Conservation (phyloP, 2,888 invertebrate species). For the Nemoura dubitans region DNA sequence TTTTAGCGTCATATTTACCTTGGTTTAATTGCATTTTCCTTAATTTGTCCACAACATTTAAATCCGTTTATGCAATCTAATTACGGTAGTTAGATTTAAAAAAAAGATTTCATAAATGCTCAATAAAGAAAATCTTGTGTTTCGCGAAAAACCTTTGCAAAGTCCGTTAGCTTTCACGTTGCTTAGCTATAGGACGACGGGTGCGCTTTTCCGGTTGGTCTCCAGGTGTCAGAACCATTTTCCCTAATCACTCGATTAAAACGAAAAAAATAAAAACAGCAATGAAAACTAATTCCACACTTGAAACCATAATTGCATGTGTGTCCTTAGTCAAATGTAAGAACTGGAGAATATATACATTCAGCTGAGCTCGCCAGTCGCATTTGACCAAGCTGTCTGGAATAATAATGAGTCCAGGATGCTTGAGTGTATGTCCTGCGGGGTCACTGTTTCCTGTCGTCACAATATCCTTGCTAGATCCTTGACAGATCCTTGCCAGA, state of each 20-base stretch:
- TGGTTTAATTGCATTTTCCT: neutral
- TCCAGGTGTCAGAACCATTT: neutral
- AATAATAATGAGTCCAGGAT: slow-evolving; percentile 28
- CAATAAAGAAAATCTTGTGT: neutral
- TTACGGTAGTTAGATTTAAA: neutral
- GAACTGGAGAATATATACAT: slow-evolving; percentile 30
- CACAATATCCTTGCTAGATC: neutral
- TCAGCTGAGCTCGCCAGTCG: slow-evolving; percentile 22
- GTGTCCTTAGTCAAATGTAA: neutral
- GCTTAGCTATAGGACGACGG: neutral
- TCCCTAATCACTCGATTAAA: neutral
- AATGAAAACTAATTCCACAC: neutral
- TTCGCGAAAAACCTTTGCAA: neutral
- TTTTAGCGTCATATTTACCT: neutral
- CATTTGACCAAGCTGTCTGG: slow-evolving; percentile 35
- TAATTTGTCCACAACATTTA: neutral
- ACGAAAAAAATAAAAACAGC: neutral
- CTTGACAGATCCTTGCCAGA: neutral
- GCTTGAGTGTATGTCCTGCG: neutral
- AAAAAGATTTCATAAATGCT: too few relatives aligned
- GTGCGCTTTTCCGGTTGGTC: too few relatives aligned
- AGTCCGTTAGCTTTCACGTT: neutral
- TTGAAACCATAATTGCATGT: neutral
- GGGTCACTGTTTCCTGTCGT: neutral
- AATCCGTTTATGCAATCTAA: neutral